Percentiles rank a stretch among this genome's conserved stretches.
These are phyloP conservation scores for Limnephilus marmoratus DNA, from an alignment of 2,888 invertebrate species.

Conservation along the genomic window DNA sequence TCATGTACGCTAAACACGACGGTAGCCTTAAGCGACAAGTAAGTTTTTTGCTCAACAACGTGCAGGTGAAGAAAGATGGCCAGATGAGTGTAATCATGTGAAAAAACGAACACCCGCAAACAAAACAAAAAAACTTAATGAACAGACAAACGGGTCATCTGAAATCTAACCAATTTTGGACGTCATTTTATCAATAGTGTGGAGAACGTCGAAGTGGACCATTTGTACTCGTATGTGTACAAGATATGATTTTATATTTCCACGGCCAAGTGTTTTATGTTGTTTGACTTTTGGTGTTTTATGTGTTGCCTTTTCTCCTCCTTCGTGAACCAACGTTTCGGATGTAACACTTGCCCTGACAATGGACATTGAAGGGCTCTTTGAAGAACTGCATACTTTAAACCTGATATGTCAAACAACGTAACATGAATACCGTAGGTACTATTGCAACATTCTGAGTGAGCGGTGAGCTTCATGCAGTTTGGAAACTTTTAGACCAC, in stretches of 20 bases:
- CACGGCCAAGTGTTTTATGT: no score
- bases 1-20: conserved; percentile 72
- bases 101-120: conserved; percentile 49
- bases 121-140: not conserved
- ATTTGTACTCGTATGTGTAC: not conserved
- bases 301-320: not conserved
- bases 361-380: not conserved
- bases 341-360: not conserved
- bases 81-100: conserved; percentile 72
- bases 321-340: not conserved
- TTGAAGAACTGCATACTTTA: not conserved
- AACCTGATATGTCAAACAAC: no score
- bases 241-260: not conserved
- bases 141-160: not conserved
- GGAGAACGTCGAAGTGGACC: not conserved
- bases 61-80: conserved; percentile 86
- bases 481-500: not conserved
- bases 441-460: not conserved
- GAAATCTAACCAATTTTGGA: not conserved
- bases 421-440: not conserved
- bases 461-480: not conserved
- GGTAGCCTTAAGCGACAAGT: conserved; percentile 88
- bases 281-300: not conserved
- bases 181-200: not conserved
- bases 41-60: conserved; percentile 90